Percentiles rank a stretch among this genome's conserved stretches.
Evolutionary conservation across 2,113 vertebrate species (phyloP).

Genomic region (Sphyrna mokarran): DNA sequence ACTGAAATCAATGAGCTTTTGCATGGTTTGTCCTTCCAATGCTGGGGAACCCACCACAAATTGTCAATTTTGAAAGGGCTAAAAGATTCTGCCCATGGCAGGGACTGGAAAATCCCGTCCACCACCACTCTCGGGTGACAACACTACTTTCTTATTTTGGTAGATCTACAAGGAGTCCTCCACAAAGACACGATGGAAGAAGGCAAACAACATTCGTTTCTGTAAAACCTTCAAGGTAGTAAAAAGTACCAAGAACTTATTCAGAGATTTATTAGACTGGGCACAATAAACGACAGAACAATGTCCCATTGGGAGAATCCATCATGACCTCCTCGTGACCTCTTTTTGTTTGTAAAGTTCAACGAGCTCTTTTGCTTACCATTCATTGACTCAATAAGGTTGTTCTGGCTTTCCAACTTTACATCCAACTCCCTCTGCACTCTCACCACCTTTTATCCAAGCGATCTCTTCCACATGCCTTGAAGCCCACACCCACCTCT

Average conservation of each 20-base stretch:
- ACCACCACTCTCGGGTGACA: background rate
- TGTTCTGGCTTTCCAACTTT: background rate
- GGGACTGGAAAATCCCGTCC: background rate
- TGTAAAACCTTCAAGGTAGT: background rate
- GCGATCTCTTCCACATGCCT: background rate
- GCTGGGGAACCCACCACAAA: no score
- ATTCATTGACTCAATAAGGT: background rate
- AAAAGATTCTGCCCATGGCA: no score
- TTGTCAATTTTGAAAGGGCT: no score
- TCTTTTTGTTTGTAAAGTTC: background rate
- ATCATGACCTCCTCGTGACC: background rate
- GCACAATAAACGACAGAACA: background rate
- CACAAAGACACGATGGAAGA: background rate
- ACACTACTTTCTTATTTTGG: background rate
- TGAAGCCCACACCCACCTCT: background rate
- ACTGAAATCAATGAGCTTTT: no score
- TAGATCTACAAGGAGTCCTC: background rate
- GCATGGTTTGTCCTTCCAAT: no score
- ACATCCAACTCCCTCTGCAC: background rate
- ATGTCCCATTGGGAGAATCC: background rate
- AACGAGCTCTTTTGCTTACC: background rate
- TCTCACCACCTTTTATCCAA: background rate
- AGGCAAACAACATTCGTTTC: background rate
- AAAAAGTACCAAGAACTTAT: background rate
- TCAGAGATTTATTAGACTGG: background rate